Percentiles rank a stretch among this genome's conserved stretches.
Evolutionary conservation across 2,888 invertebrate genomes (phyloP).

Genomic region (Melanotus villosus): DNA sequence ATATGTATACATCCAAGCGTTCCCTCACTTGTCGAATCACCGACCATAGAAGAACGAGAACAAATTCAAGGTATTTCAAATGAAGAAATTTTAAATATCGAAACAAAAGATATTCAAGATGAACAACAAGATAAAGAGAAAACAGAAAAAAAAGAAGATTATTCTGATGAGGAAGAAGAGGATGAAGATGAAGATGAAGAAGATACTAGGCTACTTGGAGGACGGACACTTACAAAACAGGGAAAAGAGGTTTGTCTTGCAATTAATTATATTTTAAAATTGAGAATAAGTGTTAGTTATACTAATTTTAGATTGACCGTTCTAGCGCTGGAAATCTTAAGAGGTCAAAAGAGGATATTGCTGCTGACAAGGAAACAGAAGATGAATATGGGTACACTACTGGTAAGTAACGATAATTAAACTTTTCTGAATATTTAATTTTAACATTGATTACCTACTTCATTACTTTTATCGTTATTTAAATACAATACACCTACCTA

Average conservation of each 20-base stretch:
- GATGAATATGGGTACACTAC: constrained; percentile 95
- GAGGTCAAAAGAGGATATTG: constrained; percentile 82
- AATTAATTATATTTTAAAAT: neutral
- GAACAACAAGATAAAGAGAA: neutral
- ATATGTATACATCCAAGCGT: neutral
- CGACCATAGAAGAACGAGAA: neutral
- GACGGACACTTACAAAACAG: constrained; percentile 13
- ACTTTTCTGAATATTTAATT: neutral
- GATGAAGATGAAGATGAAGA: constrained; percentile 15
- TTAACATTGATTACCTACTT: too few relatives aligned
- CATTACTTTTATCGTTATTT: too few relatives aligned
- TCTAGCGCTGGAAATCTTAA: constrained; percentile 90
- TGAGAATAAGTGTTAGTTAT: constrained; percentile 5
- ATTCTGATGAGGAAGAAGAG: neutral
- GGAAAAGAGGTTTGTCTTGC: constrained; percentile 77
- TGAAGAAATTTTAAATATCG: constrained; percentile 81
- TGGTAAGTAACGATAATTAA: constrained; percentile 75
- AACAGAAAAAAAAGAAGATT: neutral
- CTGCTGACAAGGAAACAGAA: constrained; percentile 87
- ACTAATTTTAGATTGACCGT: constrained; percentile 81
- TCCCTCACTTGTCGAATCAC: too few relatives aligned
- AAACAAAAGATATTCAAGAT: constrained; percentile 75
- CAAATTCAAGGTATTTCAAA: constrained; percentile 54
- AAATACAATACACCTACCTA: too few relatives aligned
- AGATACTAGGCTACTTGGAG: constrained; percentile 2